Percentiles rank a stretch among this genome's conserved stretches.
These are phyloP conservation scores for Sericinus montela DNA, from an alignment of 2,888 invertebrate genomes.

Conservation along the genomic window DNA sequence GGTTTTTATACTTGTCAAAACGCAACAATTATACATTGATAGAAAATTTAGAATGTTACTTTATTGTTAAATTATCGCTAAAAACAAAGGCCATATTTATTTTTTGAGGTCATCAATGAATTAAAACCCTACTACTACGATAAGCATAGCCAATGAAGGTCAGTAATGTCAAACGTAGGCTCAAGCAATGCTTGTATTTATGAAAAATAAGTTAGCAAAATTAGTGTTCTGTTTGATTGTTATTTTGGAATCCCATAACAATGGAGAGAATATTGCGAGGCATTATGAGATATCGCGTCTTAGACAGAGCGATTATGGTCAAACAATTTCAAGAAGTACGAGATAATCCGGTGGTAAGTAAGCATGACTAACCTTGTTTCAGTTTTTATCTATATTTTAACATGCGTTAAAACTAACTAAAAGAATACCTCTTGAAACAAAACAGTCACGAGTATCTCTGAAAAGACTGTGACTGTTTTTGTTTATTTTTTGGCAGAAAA, in stretches of 20 bases:
- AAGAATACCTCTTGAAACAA: too few species aligned
- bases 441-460: too few species aligned
- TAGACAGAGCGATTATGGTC: slow-evolving; percentile 91
- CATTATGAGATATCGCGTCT: slow-evolving; percentile 92
- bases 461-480: too few species aligned
- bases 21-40: too few species aligned
- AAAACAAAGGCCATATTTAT: not conserved
- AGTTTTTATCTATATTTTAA: not conserved
- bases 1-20: not conserved
- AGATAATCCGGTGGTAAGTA: slow-evolving; percentile 91
- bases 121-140: slow-evolving; percentile 25
- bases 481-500: too few species aligned
- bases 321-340: slow-evolving; percentile 94
- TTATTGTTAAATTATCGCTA: too few species aligned
- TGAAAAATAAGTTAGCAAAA: slow-evolving; percentile 2
- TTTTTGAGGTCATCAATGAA: slow-evolving; percentile 7
- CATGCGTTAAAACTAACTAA: too few species aligned
- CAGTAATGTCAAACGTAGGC: slow-evolving; percentile 56
- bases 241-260: slow-evolving; percentile 25
- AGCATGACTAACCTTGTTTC: slow-evolving; percentile 28
- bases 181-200: slow-evolving; percentile 19
- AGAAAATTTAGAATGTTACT: too few species aligned
- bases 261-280: slow-evolving; percentile 95
- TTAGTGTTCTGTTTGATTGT: slow-evolving; percentile 2
- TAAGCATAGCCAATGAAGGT: slow-evolving; percentile 68